Base-by-base conservation (phyloP, 2,797 vertebrate species). In the Balearica regulorum region DNA sequence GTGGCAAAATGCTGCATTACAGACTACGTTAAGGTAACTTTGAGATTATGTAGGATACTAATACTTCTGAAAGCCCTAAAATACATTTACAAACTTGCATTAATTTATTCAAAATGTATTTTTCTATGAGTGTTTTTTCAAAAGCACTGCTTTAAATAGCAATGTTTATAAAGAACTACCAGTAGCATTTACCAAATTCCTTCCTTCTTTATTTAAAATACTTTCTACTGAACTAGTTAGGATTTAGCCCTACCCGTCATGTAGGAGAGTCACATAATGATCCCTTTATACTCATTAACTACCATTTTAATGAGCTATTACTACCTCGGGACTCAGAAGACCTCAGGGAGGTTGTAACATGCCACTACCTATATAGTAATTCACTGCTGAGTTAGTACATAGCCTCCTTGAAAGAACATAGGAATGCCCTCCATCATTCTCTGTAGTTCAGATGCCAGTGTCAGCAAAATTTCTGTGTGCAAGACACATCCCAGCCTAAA, bases 251-350 rank as follows among this genome's bases (percentile, higher is more conserved):
- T 77, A 95, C 93, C 58, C 16, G 0, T 82, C 80, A 84, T 60
- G 85, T 77, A 96, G 76, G 29, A 91, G 70, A 96, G 83, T 84
- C 17, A 0, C 77, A 94, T 95, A 96, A 96, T 95, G 91, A 97
- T 91, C 60, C 90, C 91, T 94, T 94, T 94, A 97, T 95, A 93
- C 93, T 96, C 96, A 96, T 94, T 96, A 96, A 96, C 96, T 96
- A 96, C 94, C 93, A 96, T 96, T 97, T 97, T 97, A 96, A 96
- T 95, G 93, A 96, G 95, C 94, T 97, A 97, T 97, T 96, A 97
- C 95, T 97, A 96, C 88, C 96, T 94, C 55, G 90, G 96, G 96
- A 96, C 80, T 95, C 87, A 65, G 87, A 96, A 94, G 91, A 96
- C 96, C 96, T 96, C 91, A 86, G 96, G 96, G 96, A 97, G 94